Base-by-base conservation (phyloP, 2,113 vertebrate species). In the Boleophthalmus pectinirostris region DNA sequence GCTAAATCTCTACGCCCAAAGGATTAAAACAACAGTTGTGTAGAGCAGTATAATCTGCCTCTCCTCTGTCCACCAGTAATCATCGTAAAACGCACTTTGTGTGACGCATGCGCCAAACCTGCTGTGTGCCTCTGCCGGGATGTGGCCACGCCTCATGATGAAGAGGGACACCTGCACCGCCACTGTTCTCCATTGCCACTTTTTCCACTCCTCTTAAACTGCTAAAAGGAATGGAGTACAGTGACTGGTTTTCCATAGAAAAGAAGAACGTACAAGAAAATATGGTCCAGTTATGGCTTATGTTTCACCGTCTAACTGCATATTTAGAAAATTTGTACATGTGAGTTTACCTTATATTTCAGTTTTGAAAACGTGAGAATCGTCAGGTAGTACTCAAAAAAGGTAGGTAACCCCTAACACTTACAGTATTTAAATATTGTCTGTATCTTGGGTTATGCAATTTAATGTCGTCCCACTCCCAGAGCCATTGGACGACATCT, bases 11-110 rank as follows among this genome's bases (percentile, higher is more conserved):
- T 87, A 86, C 84, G 86, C 80, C 77, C 87, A 66, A 79, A 72
- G 91, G 93, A 94, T 94, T 94, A 93, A 93, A 87, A 91, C 90
- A 87, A 91, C 92, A 93, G 91, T 92, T 91, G 90, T 81, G 89
- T 78, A 15, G 83, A 81, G 85, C 83, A 35, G 78, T 80, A 85
- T 94, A 94, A 93, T 93, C 93, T 93, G 87, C 46, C 80, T 73
- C 82, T 82, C 68, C 86, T 70, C 70, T 82, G 79, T 71, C 69
- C n/a, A n/a, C 77, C 75, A 83, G 76, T 92, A 92, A 92, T 93
- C 91, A 85, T 83, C 74, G 84, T 87, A 81, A 92, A 88, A 90
- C 88, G 84, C 87, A 86, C 87, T 92, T 84, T 78, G 82, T 75
- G 47, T 67, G 53, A 58, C 92, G 90, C 93, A 92, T 92, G 93